Base-by-base conservation (phyloP, 2,113 vertebrate genomes). In the Crotophaga sulcirostris region DNA sequence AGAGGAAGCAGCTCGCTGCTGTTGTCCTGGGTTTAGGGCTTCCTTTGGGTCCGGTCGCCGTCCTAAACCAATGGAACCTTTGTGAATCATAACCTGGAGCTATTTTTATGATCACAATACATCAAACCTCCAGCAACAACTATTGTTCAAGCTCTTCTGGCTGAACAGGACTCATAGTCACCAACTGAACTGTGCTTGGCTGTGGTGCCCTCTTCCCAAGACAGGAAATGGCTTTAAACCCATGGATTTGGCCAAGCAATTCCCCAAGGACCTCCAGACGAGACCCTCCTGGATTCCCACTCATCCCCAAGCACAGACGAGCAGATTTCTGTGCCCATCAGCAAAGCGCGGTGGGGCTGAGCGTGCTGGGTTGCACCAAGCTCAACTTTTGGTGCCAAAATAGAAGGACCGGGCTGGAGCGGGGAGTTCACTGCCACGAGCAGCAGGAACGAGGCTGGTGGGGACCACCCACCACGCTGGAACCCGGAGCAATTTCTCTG, bases 21-120 rank as follows among this genome's bases (percentile, higher is more conserved):
- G 8, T 1, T 1, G 34, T 3, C 44, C 83, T 4, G 28, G 13
- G 51, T 3, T 38, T 25, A 9, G 2, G 1, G 8, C 2, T 24
- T 38, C 31, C 64, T 55, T 7, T 3, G 26, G 64, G 21, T 7
- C 84, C 3, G 3, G 17, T 3, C 8, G 2, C 29, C 1, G 13
- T 2, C 62, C 33, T 79, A 49, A 31, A 7, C 13, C 58, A 23
- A 23, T 0, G 42, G 49, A 72, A 55, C 24, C 87, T 15, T 10
- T 3, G 16, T 4, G 76, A n/a, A 21, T 51, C 68, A 11, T 1
- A 7, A 18, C 29, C 64, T 31, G 51, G 28, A 5, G 1, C 25
- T 19, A 6, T 5, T 70, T 58, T 25, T 23, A 8, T 6, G 52
- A 11, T 14, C 13, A 4, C n/a, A 51, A 8, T 3, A 16, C 58